Evolutionary conservation across 2,888 invertebrate genomes (phyloP).

Genomic region (Crematogaster levior): DNA sequence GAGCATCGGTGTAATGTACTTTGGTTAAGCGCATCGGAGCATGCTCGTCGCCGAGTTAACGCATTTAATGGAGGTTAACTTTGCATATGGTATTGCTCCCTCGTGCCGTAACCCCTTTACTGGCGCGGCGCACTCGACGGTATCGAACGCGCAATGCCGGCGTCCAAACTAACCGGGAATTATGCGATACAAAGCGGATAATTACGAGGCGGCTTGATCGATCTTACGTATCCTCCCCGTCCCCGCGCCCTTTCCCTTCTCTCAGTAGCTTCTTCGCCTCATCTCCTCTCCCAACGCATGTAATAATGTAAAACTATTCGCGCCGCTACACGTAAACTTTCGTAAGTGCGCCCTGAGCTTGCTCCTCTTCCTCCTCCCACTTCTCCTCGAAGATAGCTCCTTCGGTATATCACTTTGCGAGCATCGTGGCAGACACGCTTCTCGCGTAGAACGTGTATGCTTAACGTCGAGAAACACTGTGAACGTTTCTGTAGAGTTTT

Average conservation of each 20-base stretch:
- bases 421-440: slow-evolving; percentile 40
- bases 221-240: slow-evolving; percentile 21
- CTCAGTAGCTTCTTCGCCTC: slow-evolving; percentile 13
- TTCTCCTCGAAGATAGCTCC: slow-evolving; percentile 19
- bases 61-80: slow-evolving; percentile 84
- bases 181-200: slow-evolving; percentile 67
- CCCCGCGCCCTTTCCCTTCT: no score
- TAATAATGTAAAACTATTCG: slow-evolving; percentile 55
- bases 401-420: slow-evolving; percentile 43
- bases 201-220: slow-evolving; percentile 59
- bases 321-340: slow-evolving; percentile 51
- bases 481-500: slow-evolving; percentile 10
- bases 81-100: slow-evolving; percentile 80
- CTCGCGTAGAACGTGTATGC: slow-evolving; percentile 11
- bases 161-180: slow-evolving; percentile 73
- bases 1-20: slow-evolving; percentile 80
- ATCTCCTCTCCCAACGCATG: slow-evolving; percentile 25
- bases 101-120: slow-evolving; percentile 80
- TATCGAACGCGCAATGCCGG: slow-evolving; percentile 63
- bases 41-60: slow-evolving; percentile 83
- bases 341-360: slow-evolving; percentile 53
- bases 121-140: slow-evolving; percentile 69
- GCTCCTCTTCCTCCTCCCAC: not conserved
- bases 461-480: not conserved
- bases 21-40: slow-evolving; percentile 82